A percentile compares a stretch with the other conserved stretches of the same genome.
These are phyloP conservation scores for Electrona antarctica DNA, from an alignment of 2,113 vertebrate species.

Conservation along the genomic window DNA sequence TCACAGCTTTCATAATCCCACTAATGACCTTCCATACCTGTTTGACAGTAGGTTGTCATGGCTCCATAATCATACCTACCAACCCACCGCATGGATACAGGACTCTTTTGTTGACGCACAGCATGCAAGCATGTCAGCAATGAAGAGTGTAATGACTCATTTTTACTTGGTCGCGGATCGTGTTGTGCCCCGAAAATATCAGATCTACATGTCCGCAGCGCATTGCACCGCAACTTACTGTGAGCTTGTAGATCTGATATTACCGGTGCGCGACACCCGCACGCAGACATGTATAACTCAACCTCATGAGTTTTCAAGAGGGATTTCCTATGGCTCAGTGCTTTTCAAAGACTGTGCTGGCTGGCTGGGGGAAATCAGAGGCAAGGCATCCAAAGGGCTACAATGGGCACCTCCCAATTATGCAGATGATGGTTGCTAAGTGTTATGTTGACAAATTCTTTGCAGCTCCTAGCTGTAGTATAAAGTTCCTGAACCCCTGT, in stretches of 20 bases:
- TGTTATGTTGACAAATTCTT: too few relatives aligned
- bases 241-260: too few relatives aligned
- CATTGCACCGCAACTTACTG: too few relatives aligned
- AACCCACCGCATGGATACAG: slow-evolving; percentile 22
- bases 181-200: too few relatives aligned
- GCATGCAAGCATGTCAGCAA: too few relatives aligned
- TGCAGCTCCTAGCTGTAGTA: too few relatives aligned
- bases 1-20: slow-evolving; percentile 31
- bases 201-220: too few relatives aligned
- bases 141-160: too few relatives aligned
- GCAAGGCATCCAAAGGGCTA: neutral
- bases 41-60: slow-evolving; percentile 46
- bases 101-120: slow-evolving; percentile 40
- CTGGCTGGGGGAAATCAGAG: neutral
- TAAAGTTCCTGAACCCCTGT: too few relatives aligned
- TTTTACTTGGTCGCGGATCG: too few relatives aligned
- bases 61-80: slow-evolving; percentile 40
- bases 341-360: slow-evolving; percentile 18
- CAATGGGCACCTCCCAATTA: slow-evolving; percentile 27
- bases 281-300: too few relatives aligned
- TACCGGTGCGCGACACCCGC: too few relatives aligned
- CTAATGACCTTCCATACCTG: slow-evolving; percentile 40
- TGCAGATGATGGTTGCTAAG: neutral
- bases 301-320: slow-evolving; percentile 8
- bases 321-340: slow-evolving; percentile 6